These are phyloP conservation scores for Psittacula cyanocephala DNA, from an alignment of 2,113 vertebrate species.

Conservation along the genomic window DNA sequence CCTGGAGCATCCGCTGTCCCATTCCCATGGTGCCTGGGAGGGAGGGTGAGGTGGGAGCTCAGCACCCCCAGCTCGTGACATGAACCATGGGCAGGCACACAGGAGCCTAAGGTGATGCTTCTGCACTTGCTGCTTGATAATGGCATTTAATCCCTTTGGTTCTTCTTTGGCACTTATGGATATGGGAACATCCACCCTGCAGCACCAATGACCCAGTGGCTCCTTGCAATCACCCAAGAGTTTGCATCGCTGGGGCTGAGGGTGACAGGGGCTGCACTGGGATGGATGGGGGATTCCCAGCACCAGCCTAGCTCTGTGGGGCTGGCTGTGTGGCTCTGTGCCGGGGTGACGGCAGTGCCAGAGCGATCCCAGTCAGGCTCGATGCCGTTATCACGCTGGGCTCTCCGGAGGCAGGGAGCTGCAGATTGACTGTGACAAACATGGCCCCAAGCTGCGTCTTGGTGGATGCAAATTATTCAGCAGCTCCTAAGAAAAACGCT, in stretches of 20 bases:
- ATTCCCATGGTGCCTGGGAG: accelerated
- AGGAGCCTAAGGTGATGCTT: not conserved
- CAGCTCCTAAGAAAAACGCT: not conserved
- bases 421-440: slow-evolving; percentile 20
- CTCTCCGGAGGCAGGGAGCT: not conserved
- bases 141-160: accelerated
- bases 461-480: slow-evolving; percentile 30
- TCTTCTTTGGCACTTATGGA: not conserved
- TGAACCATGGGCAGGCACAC: accelerated
- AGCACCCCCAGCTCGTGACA: not conserved
- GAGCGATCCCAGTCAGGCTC: not conserved
- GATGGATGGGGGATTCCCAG: not conserved
- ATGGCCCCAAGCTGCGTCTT: not conserved
- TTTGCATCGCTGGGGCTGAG: accelerated
- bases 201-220: accelerated
- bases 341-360: not conserved
- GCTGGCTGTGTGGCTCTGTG: accelerated
- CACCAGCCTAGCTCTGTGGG: accelerated
- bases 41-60: not conserved
- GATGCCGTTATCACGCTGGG: accelerated
- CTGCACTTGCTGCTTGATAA: not conserved
- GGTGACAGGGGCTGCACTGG: accelerated
- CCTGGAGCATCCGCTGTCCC: not conserved
- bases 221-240: accelerated
- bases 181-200: not conserved